These are phyloP conservation scores for Stegophylla sp. DNA, from an alignment of 2,888 invertebrate species.

Conservation along the genomic window DNA sequence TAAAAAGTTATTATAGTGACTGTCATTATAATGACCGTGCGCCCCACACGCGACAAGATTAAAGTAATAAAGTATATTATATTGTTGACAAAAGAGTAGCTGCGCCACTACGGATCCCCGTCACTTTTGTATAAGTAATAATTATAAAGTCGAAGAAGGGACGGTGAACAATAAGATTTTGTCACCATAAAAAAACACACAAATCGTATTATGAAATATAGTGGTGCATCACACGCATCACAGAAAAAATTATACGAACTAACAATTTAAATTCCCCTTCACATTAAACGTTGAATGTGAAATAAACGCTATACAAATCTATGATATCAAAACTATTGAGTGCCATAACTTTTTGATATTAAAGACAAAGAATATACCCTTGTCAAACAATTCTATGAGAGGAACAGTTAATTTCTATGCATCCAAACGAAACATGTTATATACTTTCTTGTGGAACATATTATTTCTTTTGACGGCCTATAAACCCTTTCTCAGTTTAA, in stretches of 20 bases:
- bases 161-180: background rate
- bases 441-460: background rate
- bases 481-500: too few relatives aligned
- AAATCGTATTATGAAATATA: background rate
- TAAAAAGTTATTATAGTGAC: too few relatives aligned
- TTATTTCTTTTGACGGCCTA: too few relatives aligned
- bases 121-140: background rate
- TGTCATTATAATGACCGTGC: background rate
- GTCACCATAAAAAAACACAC: background rate
- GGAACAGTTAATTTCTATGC: background rate
- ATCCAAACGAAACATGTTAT: background rate
- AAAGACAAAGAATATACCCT: too few relatives aligned
- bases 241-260: background rate
- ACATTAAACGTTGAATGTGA: background rate
- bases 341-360: background rate
- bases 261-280: background rate
- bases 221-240: too few relatives aligned
- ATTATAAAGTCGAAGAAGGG: background rate
- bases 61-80: background rate
- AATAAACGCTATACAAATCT: background rate
- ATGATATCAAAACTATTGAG: background rate
- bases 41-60: background rate
- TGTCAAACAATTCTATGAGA: too few relatives aligned
- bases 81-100: background rate
- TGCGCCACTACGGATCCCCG: background rate